These are phyloP conservation scores for Petrolisthes cinctipes DNA, from an alignment of 2,888 invertebrate genomes.

Conservation along the genomic window DNA sequence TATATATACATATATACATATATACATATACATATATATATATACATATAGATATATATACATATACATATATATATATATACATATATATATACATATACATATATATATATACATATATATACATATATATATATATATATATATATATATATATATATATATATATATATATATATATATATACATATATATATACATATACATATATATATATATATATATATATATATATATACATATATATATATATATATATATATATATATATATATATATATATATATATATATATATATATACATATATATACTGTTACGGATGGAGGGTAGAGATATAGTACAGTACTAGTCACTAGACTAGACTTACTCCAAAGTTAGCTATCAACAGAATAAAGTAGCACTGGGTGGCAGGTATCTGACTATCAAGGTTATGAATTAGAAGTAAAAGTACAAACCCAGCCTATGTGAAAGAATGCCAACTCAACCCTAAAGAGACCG, in stretches of 20 bases:
- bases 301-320: background rate
- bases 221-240: conserved; percentile 4
- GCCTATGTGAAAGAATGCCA: too few species aligned
- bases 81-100: background rate
- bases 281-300: background rate
- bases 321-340: too few species aligned
- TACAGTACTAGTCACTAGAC: too few species aligned
- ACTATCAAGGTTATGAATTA: too few species aligned
- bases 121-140: conserved; percentile 4
- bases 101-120: background rate
- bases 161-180: conserved; percentile 7
- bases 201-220: conserved; percentile 4
- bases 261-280: conserved; percentile 7
- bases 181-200: conserved; percentile 1
- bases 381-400: too few species aligned
- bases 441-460: too few species aligned
- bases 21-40: background rate
- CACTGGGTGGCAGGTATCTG: too few species aligned
- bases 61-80: background rate
- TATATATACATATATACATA: background rate
- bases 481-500: too few species aligned
- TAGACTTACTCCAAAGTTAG: too few species aligned
- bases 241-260: conserved; percentile 7
- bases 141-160: conserved; percentile 7
- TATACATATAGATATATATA: background rate